These are phyloP conservation scores for Lagopus muta DNA, from an alignment of 2,113 vertebrate genomes.

Conservation along the genomic window DNA sequence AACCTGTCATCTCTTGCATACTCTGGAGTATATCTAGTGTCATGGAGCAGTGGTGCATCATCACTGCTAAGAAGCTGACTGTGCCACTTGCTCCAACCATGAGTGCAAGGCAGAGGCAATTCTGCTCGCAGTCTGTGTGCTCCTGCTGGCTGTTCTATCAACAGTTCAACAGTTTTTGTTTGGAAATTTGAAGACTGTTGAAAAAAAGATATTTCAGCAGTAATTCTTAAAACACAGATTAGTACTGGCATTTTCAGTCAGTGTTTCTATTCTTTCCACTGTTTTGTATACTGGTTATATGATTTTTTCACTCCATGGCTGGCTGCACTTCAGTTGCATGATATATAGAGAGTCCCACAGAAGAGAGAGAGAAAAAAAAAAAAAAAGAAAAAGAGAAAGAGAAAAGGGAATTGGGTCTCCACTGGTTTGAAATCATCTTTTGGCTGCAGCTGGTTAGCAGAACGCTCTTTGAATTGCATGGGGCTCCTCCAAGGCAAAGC, in stretches of 20 bases:
- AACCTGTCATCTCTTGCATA: neutral
- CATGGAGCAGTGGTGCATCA: neutral
- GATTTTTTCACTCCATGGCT: constrained; percentile 16
- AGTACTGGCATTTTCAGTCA: neutral
- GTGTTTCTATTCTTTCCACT: neutral
- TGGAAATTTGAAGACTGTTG: neutral
- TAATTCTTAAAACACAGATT: neutral
- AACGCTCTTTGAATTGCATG: constrained; percentile 26
- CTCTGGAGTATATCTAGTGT: neutral
- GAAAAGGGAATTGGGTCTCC: neutral
- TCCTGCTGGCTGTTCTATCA: neutral
- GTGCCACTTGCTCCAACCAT: neutral
- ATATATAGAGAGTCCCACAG: neutral
- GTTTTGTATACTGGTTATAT: neutral
- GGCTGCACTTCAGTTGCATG: constrained; percentile 16
- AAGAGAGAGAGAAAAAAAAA: neutral
- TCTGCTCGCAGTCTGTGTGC: neutral
- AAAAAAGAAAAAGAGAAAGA: neutral
- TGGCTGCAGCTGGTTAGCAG: constrained; percentile 30
- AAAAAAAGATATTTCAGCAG: neutral
- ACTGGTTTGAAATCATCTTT: constrained; percentile 45
- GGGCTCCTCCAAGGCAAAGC: constrained; percentile 21
- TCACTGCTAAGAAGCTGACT: neutral
- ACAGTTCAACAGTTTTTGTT: neutral
- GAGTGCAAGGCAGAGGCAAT: neutral